phyloP scores from a whole-genome alignment of 2,797 vertebrate genomes.

The Aphelocoma californica region DNA sequence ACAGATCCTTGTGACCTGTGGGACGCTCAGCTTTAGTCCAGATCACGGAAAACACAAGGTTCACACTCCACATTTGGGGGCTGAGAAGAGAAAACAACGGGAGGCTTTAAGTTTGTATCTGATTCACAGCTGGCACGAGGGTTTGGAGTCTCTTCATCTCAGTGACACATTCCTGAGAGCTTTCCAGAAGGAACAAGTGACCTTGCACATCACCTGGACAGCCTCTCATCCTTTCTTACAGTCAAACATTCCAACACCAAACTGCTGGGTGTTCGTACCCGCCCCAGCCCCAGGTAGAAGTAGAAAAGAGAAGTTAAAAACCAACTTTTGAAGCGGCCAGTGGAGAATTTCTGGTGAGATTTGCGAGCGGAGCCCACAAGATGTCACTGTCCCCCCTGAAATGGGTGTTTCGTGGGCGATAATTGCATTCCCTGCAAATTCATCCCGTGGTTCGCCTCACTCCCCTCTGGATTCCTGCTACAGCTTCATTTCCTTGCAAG shows the following conservation, averaged over 20 bases:
- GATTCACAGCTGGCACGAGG: rapidly evolving
- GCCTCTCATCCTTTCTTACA: rapidly evolving
- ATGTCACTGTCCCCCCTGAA: slow-evolving; percentile 58
- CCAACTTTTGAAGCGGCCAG: rapidly evolving
- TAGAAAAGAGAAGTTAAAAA: rapidly evolving
- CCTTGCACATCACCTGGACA: too few species aligned
- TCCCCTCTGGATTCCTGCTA: not conserved
- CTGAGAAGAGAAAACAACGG: not conserved
- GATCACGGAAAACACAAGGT: not conserved
- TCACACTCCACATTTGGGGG: rapidly evolving
- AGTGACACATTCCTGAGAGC: not conserved
- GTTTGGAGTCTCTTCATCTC: not conserved
- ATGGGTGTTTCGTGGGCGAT: rapidly evolving
- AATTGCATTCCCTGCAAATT: not conserved
- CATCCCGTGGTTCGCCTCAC: rapidly evolving
- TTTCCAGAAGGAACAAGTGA: too few species aligned
- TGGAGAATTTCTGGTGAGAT: rapidly evolving
- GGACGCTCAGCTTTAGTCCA: too few species aligned
- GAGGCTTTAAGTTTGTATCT: rapidly evolving
- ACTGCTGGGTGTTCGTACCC: rapidly evolving
- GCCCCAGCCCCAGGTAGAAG: rapidly evolving
- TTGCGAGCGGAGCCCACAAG: slow-evolving; percentile 55
- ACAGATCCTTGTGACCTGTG: too few species aligned
- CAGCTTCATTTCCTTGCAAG: not conserved
- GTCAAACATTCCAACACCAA: rapidly evolving